Evolutionary conservation across 2,797 vertebrate species (phyloP).

Genomic region (Liasis olivaceus): DNA sequence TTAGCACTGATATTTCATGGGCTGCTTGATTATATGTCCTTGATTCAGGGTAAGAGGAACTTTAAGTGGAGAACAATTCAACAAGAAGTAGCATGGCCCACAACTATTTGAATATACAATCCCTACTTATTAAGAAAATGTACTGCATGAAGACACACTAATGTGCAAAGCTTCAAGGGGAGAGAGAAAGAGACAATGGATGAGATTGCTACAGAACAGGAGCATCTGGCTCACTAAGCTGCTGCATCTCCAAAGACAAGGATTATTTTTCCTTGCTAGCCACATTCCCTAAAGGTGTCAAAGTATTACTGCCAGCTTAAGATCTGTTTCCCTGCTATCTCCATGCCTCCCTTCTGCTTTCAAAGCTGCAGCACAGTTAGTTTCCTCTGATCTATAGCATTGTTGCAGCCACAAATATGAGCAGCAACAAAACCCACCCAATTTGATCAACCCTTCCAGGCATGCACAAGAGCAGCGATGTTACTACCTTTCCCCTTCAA

Average conservation of each 20-base stretch:
- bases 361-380: background rate
- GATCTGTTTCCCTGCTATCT: slow-evolving; percentile 28
- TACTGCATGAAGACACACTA: slow-evolving; percentile 48
- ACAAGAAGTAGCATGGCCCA: slow-evolving; percentile 55
- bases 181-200: slow-evolving; percentile 38
- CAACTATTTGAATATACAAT: slow-evolving; percentile 38
- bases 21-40: background rate
- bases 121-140: slow-evolving; percentile 58
- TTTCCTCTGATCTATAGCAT: slow-evolving; percentile 33
- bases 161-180: slow-evolving; percentile 44
- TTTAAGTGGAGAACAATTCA: background rate
- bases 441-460: background rate
- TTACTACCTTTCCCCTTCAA: background rate
- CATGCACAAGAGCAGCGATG: background rate
- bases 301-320: slow-evolving; percentile 49
- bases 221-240: slow-evolving; percentile 53
- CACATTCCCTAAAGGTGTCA: background rate
- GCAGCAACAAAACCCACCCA: slow-evolving; percentile 13
- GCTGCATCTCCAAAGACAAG: background rate
- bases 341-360: background rate
- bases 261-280: slow-evolving; percentile 36
- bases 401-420: background rate
- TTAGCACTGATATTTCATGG: background rate
- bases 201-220: slow-evolving; percentile 42
- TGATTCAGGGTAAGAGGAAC: background rate